phyloP scores from a whole-genome alignment of 1,140 invertebrate species.

The Rhynchophorus ferrugineus region DNA sequence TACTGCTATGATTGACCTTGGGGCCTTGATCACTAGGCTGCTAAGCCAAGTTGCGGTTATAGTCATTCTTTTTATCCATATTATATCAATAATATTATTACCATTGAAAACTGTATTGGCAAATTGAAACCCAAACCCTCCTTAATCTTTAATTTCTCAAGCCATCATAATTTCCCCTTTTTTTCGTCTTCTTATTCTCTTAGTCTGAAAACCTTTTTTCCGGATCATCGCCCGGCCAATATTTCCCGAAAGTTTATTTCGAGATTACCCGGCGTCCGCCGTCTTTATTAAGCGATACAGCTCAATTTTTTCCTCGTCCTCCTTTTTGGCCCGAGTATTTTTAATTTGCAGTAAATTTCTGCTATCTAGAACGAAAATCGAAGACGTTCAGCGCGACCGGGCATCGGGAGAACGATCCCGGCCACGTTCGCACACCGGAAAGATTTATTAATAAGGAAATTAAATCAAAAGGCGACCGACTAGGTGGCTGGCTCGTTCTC shows the following conservation, averaged over 20 bases:
- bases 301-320: not conserved
- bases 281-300: not conserved
- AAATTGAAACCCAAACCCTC: too few species aligned
- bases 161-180: not conserved
- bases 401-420: not conserved
- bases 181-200: not conserved
- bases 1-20: too few species aligned
- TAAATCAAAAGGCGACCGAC: not conserved
- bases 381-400: not conserved
- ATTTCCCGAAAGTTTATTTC: not conserved
- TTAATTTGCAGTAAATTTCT: not conserved
- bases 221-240: conserved; percentile 4
- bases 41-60: too few species aligned
- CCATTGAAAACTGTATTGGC: too few species aligned
- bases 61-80: too few species aligned
- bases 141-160: too few species aligned
- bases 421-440: not conserved
- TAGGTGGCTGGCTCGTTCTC: too few species aligned
- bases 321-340: not conserved
- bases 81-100: too few species aligned
- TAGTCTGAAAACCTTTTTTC: not conserved
- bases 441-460: not conserved
- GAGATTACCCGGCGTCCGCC: not conserved
- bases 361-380: not conserved
- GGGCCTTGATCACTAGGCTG: too few species aligned